A percentile compares a stretch with the other conserved stretches of the same genome.
Conservation (phyloP, 1,140 invertebrate species). For the Brachionus plicatilis region DNA sequence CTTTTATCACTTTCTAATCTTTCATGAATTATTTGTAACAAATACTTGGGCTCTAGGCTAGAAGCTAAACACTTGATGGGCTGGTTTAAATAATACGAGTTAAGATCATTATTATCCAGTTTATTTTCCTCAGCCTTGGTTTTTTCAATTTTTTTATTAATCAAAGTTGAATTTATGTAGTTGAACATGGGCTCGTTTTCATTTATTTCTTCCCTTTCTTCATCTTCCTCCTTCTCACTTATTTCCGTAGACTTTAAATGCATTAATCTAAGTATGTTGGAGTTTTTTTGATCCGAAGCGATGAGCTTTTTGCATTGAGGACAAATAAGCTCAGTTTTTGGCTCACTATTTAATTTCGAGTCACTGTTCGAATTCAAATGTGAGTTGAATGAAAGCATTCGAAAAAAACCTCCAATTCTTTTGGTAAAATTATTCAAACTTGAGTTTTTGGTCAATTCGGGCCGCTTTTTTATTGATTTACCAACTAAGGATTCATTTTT, state of each 20-base stretch:
- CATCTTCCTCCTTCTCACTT: neutral
- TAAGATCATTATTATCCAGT: neutral
- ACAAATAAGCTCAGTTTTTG: neutral
- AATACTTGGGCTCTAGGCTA: neutral
- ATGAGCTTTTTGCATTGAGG: neutral
- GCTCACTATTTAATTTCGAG: neutral
- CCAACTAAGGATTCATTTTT: neutral
- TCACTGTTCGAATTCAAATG: neutral
- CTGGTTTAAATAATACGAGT: conserved; percentile 12
- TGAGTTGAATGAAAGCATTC: neutral
- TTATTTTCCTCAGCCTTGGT: neutral
- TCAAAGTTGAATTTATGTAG: neutral
- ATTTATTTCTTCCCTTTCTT: neutral
- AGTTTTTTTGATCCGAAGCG: neutral
- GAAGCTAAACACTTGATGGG: conserved; percentile 6
- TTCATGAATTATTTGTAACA: conserved; percentile 20
- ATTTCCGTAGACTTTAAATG: neutral
- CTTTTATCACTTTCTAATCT: conserved; percentile 24
- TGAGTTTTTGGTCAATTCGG: neutral
- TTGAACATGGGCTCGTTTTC: neutral
- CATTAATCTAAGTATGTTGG: neutral
- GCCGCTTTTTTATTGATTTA: neutral
- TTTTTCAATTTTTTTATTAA: neutral
- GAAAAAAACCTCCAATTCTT: neutral
- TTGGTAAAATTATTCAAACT: neutral